phyloP scores from a whole-genome alignment of 2,888 invertebrate species.

The Tiphia femorata region DNA sequence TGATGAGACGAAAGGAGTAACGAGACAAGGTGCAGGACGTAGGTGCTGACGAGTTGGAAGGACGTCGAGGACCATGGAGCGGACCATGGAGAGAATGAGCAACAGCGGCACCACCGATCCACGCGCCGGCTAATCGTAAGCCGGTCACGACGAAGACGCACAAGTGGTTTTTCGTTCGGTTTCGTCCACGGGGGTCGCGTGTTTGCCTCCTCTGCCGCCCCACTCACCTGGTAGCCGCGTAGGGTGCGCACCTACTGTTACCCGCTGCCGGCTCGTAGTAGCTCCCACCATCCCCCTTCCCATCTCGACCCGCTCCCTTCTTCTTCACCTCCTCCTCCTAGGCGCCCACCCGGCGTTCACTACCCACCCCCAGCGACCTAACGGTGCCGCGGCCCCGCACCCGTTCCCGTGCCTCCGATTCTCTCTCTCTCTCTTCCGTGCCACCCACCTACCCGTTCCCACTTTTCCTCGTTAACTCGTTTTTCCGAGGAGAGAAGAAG shows the following conservation, averaged over 20 bases:
- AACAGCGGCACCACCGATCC: too few species aligned
- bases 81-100: neutral
- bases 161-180: conserved; percentile 43
- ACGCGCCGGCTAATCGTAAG: neutral
- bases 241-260: conserved; percentile 55
- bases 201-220: conserved; percentile 42
- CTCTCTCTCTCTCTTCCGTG: conserved; percentile 1
- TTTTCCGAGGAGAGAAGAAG: neutral
- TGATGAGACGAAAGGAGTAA: too few species aligned
- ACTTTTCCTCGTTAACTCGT: neutral
- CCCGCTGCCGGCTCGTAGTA: conserved; percentile 28
- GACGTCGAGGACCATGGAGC: neutral
- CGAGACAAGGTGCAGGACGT: too few species aligned
- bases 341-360: neutral
- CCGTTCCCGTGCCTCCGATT: conserved; percentile 29
- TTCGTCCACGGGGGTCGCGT: conserved; percentile 54
- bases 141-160: neutral
- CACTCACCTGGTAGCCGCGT: conserved; percentile 55
- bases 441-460: conserved; percentile 16
- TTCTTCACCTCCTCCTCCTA: neutral
- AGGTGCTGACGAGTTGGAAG: too few species aligned
- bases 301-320: neutral
- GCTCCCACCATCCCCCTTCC: conserved; percentile 31
- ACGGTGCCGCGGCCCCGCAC: conserved; percentile 33
- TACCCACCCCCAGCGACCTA: conserved; percentile 14